Conservation (phyloP, 2,888 invertebrate species). For the Calephelis perditalis region DNA sequence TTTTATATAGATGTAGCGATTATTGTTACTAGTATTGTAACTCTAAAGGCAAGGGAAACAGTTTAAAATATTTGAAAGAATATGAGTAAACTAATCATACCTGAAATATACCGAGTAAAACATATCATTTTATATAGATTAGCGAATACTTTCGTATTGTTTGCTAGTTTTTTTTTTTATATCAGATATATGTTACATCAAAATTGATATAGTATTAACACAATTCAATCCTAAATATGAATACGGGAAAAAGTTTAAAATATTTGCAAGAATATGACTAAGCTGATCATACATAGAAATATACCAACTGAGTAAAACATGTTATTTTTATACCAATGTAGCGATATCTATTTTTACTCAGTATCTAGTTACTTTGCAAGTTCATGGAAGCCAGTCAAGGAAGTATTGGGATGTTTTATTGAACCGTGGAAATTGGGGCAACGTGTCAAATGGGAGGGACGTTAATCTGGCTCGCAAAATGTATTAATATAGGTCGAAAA, state of each 20-base stretch:
- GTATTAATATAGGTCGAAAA: not conserved
- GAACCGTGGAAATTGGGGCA: conserved; percentile 43
- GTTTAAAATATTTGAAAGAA: too few relatives aligned
- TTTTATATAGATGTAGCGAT: too few relatives aligned
- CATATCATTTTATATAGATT: too few relatives aligned
- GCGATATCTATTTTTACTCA: conserved; percentile 27
- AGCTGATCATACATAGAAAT: not conserved
- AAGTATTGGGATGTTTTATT: conserved; percentile 45
- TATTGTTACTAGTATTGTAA: too few relatives aligned
- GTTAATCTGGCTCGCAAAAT: not conserved
- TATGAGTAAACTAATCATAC: too few relatives aligned
- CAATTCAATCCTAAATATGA: too few relatives aligned
- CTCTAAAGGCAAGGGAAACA: too few relatives aligned
- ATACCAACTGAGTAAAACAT: not conserved
- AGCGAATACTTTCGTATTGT: too few relatives aligned
- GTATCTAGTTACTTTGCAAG: conserved; percentile 45
- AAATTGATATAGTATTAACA: too few relatives aligned
- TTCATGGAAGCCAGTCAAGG: conserved; percentile 64
- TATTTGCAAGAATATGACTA: conserved; percentile 13
- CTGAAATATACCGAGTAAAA: too few relatives aligned
- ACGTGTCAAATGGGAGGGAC: conserved; percentile 22
- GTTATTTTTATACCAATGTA: conserved; percentile 25
- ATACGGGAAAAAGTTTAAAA: not conserved
- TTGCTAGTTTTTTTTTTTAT: too few relatives aligned
- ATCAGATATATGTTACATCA: too few relatives aligned